Evolutionary conservation across 2,797 vertebrate genomes (phyloP).

Genomic region (Austrolebias charrua): DNA sequence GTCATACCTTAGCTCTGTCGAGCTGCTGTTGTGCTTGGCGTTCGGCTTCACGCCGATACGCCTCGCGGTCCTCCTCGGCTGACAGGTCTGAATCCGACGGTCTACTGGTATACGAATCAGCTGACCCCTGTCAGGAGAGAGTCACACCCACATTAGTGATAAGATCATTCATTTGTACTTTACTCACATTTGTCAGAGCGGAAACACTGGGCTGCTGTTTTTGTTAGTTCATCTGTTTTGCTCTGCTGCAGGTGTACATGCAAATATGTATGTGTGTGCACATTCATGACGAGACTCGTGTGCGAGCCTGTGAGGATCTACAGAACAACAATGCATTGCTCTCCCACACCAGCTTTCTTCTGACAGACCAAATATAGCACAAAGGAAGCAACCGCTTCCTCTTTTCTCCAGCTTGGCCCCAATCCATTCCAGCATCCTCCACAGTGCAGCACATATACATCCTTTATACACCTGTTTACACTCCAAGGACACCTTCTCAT

Average conservation of each 20-base stretch:
- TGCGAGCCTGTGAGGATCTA: constrained; percentile 33
- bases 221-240: constrained; percentile 23
- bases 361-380: constrained; percentile 80
- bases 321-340: constrained; percentile 65
- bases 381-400: constrained; percentile 76
- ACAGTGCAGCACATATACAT: constrained; percentile 69
- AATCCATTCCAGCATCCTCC: constrained; percentile 67
- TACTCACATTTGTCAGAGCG: not conserved
- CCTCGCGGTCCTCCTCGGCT: constrained; percentile 95
- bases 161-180: not conserved
- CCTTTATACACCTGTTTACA: constrained; percentile 65
- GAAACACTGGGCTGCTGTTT: constrained; percentile 12
- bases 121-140: constrained; percentile 85
- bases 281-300: constrained; percentile 43
- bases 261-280: constrained; percentile 34
- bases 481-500: constrained; percentile 70
- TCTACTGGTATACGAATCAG: constrained; percentile 97
- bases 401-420: constrained; percentile 69
- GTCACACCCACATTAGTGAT: not conserved
- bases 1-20: constrained; percentile 92
- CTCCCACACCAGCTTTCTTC: constrained; percentile 75
- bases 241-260: constrained; percentile 52
- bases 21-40: constrained; percentile 96
- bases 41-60: constrained; percentile 94
- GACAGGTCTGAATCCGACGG: constrained; percentile 98